Evolutionary conservation across 2,888 invertebrate species (phyloP).

Genomic region (Latheticus oryzae): DNA sequence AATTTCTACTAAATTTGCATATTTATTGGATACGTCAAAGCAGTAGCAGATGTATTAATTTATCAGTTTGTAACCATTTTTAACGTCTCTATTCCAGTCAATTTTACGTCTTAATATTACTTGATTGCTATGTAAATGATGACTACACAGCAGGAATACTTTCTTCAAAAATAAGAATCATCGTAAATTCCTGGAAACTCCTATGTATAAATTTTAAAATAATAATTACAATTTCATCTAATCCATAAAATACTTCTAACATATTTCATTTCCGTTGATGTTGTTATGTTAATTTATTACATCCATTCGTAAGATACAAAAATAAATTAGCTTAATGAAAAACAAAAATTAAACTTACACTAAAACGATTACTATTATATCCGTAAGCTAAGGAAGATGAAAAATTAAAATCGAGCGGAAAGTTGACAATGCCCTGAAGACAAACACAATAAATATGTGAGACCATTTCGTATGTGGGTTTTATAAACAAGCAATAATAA

Average conservation of each 20-base stretch:
- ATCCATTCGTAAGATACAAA: conserved; percentile 16
- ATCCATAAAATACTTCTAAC: conserved; percentile 14
- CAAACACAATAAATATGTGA: too few species aligned
- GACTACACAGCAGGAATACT: conserved; percentile 40
- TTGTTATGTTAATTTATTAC: conserved; percentile 13
- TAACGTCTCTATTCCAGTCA: conserved; percentile 38
- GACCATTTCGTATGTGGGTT: too few species aligned
- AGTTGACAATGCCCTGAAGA: too few species aligned
- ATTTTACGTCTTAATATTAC: conserved; percentile 42
- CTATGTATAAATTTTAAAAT: conserved; percentile 11
- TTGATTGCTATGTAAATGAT: conserved; percentile 43
- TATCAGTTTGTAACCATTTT: conserved; percentile 44
- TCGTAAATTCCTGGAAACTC: conserved; percentile 15
- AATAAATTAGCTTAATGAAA: conserved; percentile 25
- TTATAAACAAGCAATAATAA: too few species aligned
- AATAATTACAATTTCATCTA: conserved; percentile 27
- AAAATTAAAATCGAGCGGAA: conserved; percentile 15
- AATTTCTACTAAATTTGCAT: conserved; percentile 50
- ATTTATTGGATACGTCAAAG: conserved; percentile 51
- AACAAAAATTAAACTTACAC: conserved; percentile 2
- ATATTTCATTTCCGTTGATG: conserved; percentile 17
- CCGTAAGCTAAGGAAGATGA: background rate
- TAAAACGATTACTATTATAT: conserved; percentile 1
- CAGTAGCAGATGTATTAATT: conserved; percentile 44
- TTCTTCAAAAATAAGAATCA: conserved; percentile 32